phyloP scores from a whole-genome alignment of 92 coral and sea anemone genomes.

The Isaurus tuberculatus region DNA sequence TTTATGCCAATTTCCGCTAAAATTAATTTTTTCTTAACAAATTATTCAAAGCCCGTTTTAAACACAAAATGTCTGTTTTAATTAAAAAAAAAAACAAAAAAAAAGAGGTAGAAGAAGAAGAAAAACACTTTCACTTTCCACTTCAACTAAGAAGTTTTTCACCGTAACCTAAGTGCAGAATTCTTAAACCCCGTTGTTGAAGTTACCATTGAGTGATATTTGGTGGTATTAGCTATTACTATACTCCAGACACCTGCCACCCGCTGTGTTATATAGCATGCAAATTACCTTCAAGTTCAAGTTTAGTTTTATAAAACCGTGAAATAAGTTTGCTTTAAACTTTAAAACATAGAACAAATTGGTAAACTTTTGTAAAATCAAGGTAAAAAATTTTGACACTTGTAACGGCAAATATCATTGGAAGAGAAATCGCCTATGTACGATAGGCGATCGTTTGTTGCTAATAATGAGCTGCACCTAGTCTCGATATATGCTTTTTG shows the following conservation, averaged over 20 bases:
- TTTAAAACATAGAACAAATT: background rate
- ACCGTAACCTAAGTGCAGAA: background rate
- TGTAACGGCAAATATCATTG: background rate
- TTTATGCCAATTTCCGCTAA: background rate
- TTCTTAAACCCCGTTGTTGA: background rate
- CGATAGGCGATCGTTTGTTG: background rate
- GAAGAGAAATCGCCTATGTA: background rate
- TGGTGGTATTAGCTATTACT: background rate
- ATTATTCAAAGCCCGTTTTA: background rate
- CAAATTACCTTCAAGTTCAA: background rate
- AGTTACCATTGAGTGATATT: background rate
- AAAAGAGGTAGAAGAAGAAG: background rate
- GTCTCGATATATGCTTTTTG: background rate
- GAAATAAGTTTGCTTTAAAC: background rate
- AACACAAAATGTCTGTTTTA: background rate
- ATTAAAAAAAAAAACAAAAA: background rate
- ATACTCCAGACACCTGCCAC: conserved; percentile 6
- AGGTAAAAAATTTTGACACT: background rate
- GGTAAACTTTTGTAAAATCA: background rate
- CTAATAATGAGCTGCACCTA: background rate
- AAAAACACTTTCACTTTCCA: background rate
- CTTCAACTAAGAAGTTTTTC: background rate
- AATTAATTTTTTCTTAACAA: background rate
- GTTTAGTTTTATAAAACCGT: background rate
- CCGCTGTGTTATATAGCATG: background rate